Conservation (phyloP, 2,797 vertebrate genomes). For the Neosilurus mollespiculum region DNA sequence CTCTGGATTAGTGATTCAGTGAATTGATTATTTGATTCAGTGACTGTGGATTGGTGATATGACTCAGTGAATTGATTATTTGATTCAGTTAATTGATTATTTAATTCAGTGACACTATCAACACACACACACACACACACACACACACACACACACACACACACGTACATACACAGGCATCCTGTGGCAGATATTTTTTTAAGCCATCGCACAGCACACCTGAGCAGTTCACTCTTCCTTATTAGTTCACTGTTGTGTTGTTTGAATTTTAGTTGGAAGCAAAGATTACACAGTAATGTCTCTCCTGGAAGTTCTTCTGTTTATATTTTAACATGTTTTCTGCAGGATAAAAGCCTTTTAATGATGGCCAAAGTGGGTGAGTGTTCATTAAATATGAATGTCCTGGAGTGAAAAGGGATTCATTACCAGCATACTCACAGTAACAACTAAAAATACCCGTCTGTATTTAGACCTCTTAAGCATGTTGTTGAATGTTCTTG, state of each 20-base stretch:
- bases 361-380: constrained; percentile 22
- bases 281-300: background rate
- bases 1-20: no score
- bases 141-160: background rate
- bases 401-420: constrained; percentile 25
- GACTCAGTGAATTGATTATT: background rate
- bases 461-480: background rate
- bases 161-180: no score
- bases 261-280: no score
- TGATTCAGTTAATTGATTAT: no score
- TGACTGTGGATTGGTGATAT: background rate
- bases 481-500: background rate
- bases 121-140: background rate
- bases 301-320: background rate
- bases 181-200: background rate
- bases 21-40: background rate
- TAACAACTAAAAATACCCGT: constrained; percentile 9
- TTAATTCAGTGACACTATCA: background rate
- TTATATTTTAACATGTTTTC: background rate
- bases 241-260: no score
- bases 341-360: constrained; percentile 36
- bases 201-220: background rate
- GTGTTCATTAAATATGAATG: constrained; percentile 39
- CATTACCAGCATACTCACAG: constrained; percentile 19
- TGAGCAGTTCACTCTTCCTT: background rate